Conservation (phyloP, 2,113 vertebrate species). For the Macrotis lagotis region DNA sequence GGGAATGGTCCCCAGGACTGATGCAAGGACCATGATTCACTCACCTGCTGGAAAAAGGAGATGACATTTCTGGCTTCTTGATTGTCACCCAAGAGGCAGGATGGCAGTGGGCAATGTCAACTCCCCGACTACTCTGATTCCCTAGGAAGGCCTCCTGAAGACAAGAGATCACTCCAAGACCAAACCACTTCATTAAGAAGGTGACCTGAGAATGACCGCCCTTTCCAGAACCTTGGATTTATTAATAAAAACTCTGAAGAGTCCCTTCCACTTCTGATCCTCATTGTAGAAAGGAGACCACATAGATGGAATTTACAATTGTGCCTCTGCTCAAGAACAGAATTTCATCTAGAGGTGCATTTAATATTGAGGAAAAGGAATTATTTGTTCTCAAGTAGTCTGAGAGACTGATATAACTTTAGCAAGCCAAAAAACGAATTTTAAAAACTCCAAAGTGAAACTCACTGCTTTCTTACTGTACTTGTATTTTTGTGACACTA, state of each 20-base stretch:
- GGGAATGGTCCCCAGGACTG: background rate
- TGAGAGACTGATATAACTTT: background rate
- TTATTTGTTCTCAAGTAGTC: background rate
- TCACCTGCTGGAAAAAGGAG: background rate
- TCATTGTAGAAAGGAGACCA: background rate
- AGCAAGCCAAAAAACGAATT: slow-evolving; percentile 11
- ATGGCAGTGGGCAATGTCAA: no score
- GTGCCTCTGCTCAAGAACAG: background rate
- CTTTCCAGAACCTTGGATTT: background rate
- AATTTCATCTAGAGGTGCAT: background rate
- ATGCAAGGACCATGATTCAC: background rate
- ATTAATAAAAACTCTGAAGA: background rate
- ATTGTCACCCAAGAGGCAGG: no score
- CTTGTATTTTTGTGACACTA: background rate
- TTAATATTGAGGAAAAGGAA: background rate
- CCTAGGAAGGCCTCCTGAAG: background rate
- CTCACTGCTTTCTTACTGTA: background rate
- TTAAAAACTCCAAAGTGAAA: slow-evolving; percentile 1
- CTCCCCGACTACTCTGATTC: no score
- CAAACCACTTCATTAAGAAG: background rate
- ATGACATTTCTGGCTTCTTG: background rate
- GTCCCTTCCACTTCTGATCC: no score
- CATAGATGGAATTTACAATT: background rate
- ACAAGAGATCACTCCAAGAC: background rate
- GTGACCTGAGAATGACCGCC: background rate